Conservation (phyloP, 1,140 invertebrate species). For the Pseudomyrmex flavicornis region DNA sequence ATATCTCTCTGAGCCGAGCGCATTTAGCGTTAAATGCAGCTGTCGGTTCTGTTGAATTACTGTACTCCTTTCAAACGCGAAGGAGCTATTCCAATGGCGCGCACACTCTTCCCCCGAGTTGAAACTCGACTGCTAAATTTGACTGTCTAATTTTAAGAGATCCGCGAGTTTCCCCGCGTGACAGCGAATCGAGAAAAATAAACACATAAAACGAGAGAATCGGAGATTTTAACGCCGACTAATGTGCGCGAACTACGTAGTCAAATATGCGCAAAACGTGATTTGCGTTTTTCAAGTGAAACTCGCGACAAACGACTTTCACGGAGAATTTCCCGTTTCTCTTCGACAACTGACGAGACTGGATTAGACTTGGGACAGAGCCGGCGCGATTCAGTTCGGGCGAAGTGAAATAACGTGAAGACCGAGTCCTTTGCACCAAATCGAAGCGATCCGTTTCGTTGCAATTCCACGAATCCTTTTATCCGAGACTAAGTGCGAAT, state of each 20-base stretch:
- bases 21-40: constrained; percentile 30
- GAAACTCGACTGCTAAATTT: background rate
- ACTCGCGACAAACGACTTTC: background rate
- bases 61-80: background rate
- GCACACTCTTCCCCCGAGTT: background rate
- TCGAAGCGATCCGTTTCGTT: constrained; percentile 36
- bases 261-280: too few relatives aligned
- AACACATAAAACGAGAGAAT: background rate
- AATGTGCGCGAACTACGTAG: too few relatives aligned
- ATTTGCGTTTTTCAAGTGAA: background rate
- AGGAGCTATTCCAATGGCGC: background rate
- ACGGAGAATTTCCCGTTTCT: background rate
- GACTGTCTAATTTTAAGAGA: background rate
- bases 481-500: constrained; percentile 51
- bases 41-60: constrained; percentile 4
- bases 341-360: background rate
- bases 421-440: background rate
- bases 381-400: background rate
- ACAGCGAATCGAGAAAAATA: background rate
- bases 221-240: background rate
- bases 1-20: background rate
- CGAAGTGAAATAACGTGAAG: constrained; percentile 27
- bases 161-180: background rate
- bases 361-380: constrained; percentile 21
- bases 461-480: constrained; percentile 54